Evolutionary conservation across 2,888 invertebrate genomes (phyloP).

Genomic region (Cheilosia vulpina): DNA sequence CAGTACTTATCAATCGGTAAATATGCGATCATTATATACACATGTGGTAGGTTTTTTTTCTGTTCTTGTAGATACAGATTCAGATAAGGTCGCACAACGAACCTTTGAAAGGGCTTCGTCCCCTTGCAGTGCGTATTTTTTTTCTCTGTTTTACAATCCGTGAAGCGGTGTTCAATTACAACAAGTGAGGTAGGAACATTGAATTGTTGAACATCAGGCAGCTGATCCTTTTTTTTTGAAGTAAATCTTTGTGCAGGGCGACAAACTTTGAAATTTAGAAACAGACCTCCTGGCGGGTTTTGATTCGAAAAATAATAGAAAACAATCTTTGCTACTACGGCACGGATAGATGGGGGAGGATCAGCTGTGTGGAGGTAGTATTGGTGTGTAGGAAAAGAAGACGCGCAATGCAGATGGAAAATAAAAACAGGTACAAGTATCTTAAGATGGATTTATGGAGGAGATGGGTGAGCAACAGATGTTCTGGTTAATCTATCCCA

Average conservation of each 20-base stretch:
- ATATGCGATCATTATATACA: constrained; percentile 55
- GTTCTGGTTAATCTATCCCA: constrained; percentile 24
- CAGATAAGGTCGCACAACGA: constrained; percentile 57
- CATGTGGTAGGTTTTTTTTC: constrained; percentile 43
- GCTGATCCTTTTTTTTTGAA: constrained; percentile 63
- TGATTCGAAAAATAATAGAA: background rate
- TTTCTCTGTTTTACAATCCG: background rate
- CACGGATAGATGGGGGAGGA: constrained; percentile 12
- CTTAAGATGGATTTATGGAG: constrained; percentile 1
- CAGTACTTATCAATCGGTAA: constrained; percentile 66
- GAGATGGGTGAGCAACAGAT: constrained; percentile 54
- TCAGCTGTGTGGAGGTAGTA: constrained; percentile 45
- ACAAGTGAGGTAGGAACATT: constrained; percentile 44
- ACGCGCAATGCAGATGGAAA: background rate
- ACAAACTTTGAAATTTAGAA: constrained; percentile 10
- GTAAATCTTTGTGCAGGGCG: constrained; percentile 33
- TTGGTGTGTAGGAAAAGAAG: background rate
- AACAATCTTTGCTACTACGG: background rate
- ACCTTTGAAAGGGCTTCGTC: constrained; percentile 45
- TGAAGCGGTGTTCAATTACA: constrained; percentile 69
- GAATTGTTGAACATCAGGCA: constrained; percentile 54
- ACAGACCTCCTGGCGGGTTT: constrained; percentile 41
- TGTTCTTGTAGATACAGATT: constrained; percentile 37
- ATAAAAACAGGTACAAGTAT: constrained; percentile 7
- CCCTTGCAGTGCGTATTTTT: constrained; percentile 29